These are phyloP conservation scores for Sminthurides aquaticus DNA, from an alignment of 2,888 invertebrate genomes.

Conservation along the genomic window DNA sequence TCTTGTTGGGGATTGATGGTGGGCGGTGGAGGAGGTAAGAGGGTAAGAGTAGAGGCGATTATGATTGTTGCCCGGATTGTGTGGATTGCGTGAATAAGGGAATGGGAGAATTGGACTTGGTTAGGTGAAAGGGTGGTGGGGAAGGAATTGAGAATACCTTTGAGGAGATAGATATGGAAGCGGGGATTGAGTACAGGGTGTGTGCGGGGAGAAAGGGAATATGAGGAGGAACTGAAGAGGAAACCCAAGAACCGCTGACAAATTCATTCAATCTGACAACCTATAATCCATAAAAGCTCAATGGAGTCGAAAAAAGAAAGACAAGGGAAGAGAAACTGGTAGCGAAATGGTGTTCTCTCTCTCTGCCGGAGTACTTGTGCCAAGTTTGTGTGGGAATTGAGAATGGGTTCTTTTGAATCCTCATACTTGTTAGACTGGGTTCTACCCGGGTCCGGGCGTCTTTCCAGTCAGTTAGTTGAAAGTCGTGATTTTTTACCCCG, in stretches of 20 bases:
- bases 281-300: slow-evolving; percentile 15
- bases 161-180: too few species aligned
- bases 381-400: background rate
- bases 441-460: background rate
- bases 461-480: background rate
- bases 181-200: too few species aligned
- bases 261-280: slow-evolving; percentile 8
- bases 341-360: background rate
- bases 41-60: too few species aligned
- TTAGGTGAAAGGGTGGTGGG: too few species aligned
- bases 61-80: too few species aligned
- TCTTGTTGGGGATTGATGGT: too few species aligned
- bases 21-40: too few species aligned
- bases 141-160: too few species aligned
- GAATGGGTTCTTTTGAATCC: background rate
- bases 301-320: slow-evolving; percentile 11
- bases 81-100: too few species aligned
- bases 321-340: slow-evolving; percentile 9
- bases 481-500: background rate
- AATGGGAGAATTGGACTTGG: too few species aligned
- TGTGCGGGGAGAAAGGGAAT: too few species aligned
- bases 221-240: background rate
- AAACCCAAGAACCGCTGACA: slow-evolving; percentile 8
- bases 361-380: background rate
- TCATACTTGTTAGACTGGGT: background rate